Evolutionary conservation across 2,797 vertebrate genomes (phyloP).

Genomic region (Rhinogobio ventralis): DNA sequence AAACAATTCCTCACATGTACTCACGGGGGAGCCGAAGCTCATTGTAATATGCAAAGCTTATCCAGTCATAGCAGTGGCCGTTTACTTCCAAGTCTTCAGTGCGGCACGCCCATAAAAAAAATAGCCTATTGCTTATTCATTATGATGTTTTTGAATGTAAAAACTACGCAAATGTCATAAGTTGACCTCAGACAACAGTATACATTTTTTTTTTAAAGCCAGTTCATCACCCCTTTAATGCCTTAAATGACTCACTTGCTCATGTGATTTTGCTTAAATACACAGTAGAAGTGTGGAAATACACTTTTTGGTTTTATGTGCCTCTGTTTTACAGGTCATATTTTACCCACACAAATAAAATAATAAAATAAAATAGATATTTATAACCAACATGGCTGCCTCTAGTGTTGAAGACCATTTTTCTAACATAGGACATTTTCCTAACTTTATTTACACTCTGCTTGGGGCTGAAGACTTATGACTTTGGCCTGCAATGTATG

Average conservation of each 20-base stretch:
- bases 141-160: too few relatives aligned
- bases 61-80: too few relatives aligned
- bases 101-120: too few relatives aligned
- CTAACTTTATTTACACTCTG: conserved; percentile 35
- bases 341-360: background rate
- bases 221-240: too few relatives aligned
- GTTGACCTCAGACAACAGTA: too few relatives aligned
- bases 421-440: conserved; percentile 20
- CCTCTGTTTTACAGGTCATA: background rate
- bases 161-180: too few relatives aligned
- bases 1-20: too few relatives aligned
- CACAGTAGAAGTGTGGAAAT: background rate
- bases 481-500: conserved; percentile 34
- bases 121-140: too few relatives aligned
- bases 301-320: background rate
- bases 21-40: too few relatives aligned
- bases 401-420: conserved; percentile 44
- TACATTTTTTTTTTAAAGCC: too few relatives aligned
- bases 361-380: conserved; percentile 3
- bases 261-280: background rate
- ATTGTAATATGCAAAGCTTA: too few relatives aligned
- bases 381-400: conserved; percentile 12
- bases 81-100: too few relatives aligned
- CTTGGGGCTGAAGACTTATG: conserved; percentile 26
- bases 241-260: background rate